Conservation (phyloP, 2,888 invertebrate genomes). For the Oxytorus armatus region DNA sequence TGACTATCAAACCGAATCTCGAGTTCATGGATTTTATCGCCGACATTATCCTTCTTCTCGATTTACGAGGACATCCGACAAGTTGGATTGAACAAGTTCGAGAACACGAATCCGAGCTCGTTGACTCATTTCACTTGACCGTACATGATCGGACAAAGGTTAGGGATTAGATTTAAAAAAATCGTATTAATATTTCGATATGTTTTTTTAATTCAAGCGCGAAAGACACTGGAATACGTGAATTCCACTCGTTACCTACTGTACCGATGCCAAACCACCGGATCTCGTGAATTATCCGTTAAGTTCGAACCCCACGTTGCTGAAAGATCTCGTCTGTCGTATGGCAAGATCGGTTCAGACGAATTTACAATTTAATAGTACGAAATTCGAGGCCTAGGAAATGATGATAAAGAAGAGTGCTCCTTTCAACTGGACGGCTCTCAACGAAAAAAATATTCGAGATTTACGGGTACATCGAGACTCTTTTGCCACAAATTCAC, state of each 20-base stretch:
- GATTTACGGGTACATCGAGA: conserved; percentile 78
- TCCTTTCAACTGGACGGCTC: conserved; percentile 78
- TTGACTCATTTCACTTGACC: conserved; percentile 80
- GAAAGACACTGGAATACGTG: conserved; percentile 77
- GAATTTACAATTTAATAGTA: conserved; percentile 74
- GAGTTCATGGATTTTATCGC: conserved; percentile 77
- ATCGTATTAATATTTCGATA: too few relatives aligned
- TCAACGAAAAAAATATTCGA: conserved; percentile 76
- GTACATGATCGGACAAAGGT: conserved; percentile 78
- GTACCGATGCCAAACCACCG: conserved; percentile 70
- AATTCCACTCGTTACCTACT: conserved; percentile 78
- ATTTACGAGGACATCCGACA: conserved; percentile 72
- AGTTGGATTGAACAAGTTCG: conserved; percentile 77
- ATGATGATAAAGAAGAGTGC: conserved; percentile 43
- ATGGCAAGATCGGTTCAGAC: conserved; percentile 74
- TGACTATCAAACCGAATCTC: conserved; percentile 75
- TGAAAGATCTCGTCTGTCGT: conserved; percentile 77
- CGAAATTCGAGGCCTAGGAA: conserved; percentile 65
- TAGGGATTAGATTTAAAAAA: background rate
- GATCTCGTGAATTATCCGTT: conserved; percentile 77
- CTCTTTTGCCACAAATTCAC: conserved; percentile 73
- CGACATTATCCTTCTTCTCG: conserved; percentile 71
- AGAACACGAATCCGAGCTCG: conserved; percentile 72
- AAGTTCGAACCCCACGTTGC: conserved; percentile 75
- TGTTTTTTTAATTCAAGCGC: conserved; percentile 70